These are phyloP conservation scores for Trypoxylus dichotomus DNA, from an alignment of 1,140 invertebrate genomes.

Conservation along the genomic window DNA sequence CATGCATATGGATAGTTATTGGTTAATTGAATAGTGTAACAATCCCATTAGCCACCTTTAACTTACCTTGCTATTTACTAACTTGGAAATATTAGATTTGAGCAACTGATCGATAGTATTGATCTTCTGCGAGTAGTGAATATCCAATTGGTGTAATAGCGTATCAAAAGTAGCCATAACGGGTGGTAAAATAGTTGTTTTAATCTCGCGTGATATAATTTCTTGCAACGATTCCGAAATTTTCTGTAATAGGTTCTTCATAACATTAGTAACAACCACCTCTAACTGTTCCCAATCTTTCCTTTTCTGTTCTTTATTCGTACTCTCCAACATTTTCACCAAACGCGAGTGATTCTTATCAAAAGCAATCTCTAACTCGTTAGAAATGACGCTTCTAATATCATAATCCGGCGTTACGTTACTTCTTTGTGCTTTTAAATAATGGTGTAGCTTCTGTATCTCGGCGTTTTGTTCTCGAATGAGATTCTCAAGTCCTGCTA, in stretches of 20 bases:
- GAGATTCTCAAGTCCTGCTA: slow-evolving; percentile 44
- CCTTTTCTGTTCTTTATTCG: slow-evolving; percentile 44
- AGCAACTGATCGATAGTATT: slow-evolving; percentile 71
- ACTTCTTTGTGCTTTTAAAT: slow-evolving; percentile 47
- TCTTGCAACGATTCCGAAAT: slow-evolving; percentile 55
- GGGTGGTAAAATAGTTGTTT: slow-evolving; percentile 57
- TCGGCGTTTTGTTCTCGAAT: slow-evolving; percentile 50
- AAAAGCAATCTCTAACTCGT: slow-evolving; percentile 47
- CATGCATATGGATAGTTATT: too few species aligned
- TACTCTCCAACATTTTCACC: slow-evolving; percentile 49
- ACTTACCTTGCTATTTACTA: slow-evolving; percentile 72
- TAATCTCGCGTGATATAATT: slow-evolving; percentile 54
- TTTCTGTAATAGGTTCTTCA: slow-evolving; percentile 53
- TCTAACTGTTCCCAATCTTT: slow-evolving; percentile 57
- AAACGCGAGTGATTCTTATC: slow-evolving; percentile 56
- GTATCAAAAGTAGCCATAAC: slow-evolving; percentile 64
- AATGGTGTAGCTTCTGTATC: slow-evolving; percentile 53
- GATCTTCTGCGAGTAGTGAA: slow-evolving; percentile 71
- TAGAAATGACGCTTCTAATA: slow-evolving; percentile 37
- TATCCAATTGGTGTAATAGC: slow-evolving; percentile 67
- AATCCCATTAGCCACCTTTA: not conserved
- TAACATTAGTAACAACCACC: slow-evolving; percentile 52
- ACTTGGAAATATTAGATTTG: slow-evolving; percentile 76
- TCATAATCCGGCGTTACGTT: slow-evolving; percentile 47
- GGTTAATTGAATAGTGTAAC: too few species aligned